Percentiles rank a stretch among this genome's conserved stretches.
Conservation (phyloP, 2,888 invertebrate species). For the Eulithis prunata region DNA sequence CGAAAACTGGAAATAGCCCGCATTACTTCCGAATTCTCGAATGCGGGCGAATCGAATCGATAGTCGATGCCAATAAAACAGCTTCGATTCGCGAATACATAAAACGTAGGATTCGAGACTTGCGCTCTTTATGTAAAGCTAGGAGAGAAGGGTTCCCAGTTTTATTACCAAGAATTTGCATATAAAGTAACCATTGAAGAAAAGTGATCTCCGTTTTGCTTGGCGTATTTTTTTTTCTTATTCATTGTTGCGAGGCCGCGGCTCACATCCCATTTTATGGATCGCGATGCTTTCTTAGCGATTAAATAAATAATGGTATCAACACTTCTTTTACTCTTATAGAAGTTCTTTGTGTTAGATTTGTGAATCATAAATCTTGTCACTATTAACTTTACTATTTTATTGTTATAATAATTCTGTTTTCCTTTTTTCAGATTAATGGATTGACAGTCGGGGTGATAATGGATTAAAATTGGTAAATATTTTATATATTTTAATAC, state of each 20-base stretch:
- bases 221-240: slow-evolving; percentile 74
- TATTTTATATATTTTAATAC: slow-evolving; percentile 48
- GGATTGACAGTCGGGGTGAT: slow-evolving; percentile 54
- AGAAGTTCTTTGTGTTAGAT: slow-evolving; percentile 59
- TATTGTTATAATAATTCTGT: slow-evolving; percentile 47
- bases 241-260: slow-evolving; percentile 80
- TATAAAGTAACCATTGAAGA: slow-evolving; percentile 85
- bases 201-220: slow-evolving; percentile 80
- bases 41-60: slow-evolving; percentile 71
- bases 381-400: slow-evolving; percentile 46
- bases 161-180: slow-evolving; percentile 83
- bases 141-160: slow-evolving; percentile 81
- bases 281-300: slow-evolving; percentile 73
- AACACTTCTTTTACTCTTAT: slow-evolving; percentile 69
- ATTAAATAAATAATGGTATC: slow-evolving; percentile 80
- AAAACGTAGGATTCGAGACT: slow-evolving; percentile 80
- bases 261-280: slow-evolving; percentile 74
- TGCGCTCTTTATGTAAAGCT: slow-evolving; percentile 77
- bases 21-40: slow-evolving; percentile 77
- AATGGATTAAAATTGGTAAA: slow-evolving; percentile 65
- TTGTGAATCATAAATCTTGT: slow-evolving; percentile 56
- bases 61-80: slow-evolving; percentile 81
- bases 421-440: slow-evolving; percentile 65
- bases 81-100: slow-evolving; percentile 82
- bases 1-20: slow-evolving; percentile 71